Conservation (phyloP, 2,797 vertebrate species). For the Galago senegalensis region DNA sequence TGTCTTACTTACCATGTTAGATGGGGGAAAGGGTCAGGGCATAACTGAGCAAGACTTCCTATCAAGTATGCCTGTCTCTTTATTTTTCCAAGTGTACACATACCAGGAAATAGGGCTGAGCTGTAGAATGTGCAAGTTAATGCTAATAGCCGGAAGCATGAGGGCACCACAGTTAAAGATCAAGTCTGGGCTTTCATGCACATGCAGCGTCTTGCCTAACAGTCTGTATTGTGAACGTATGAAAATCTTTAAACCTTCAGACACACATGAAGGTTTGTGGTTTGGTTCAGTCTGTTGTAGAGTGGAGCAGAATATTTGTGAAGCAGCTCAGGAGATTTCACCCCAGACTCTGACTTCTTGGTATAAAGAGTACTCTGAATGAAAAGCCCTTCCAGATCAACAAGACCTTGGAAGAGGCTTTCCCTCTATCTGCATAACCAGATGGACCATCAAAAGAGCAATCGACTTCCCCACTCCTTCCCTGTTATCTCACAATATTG, state of each 20-base stretch:
- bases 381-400: too few relatives aligned
- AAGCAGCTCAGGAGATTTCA: too few relatives aligned
- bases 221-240: background rate
- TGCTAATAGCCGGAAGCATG: fast-evolving
- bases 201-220: fast-evolving
- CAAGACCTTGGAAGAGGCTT: too few relatives aligned
- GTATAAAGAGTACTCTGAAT: too few relatives aligned
- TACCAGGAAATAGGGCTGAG: background rate
- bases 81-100: background rate
- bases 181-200: background rate
- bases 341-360: too few relatives aligned
- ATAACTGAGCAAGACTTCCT: background rate
- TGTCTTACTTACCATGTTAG: background rate
- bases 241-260: background rate
- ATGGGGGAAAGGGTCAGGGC: background rate
- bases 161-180: fast-evolving
- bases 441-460: too few relatives aligned
- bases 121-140: background rate
- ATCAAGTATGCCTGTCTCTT: background rate
- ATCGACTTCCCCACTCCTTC: too few relatives aligned
- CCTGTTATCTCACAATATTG: too few relatives aligned
- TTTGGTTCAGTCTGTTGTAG: background rate
- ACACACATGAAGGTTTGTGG: background rate
- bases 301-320: background rate
- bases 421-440: too few relatives aligned